Evolutionary conservation across 2,888 invertebrate species (phyloP).

Genomic region (Cancer borealis): DNA sequence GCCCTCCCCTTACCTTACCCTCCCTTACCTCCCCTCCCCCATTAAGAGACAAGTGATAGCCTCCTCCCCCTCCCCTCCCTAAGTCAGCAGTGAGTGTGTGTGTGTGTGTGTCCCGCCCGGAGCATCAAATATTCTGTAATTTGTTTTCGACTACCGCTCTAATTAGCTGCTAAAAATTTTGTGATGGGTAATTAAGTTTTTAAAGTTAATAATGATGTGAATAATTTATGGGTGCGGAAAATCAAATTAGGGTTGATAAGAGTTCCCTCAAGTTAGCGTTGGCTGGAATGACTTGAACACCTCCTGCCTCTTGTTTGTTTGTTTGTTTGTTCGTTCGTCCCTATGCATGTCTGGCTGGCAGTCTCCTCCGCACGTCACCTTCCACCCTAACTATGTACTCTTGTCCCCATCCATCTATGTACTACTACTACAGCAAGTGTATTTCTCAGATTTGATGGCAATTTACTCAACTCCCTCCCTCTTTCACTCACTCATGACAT

Average conservation of each 20-base stretch:
- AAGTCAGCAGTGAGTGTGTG: not conserved
- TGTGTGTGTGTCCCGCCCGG: not conserved
- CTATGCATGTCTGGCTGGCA: not conserved
- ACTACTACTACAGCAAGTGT: not conserved
- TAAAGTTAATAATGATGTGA: constrained; percentile 52
- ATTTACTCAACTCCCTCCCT: too few species aligned
- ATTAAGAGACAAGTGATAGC: not conserved
- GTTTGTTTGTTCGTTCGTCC: too few species aligned
- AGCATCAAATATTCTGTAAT: constrained; percentile 44
- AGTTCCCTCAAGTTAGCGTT: constrained; percentile 35
- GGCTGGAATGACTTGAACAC: not conserved
- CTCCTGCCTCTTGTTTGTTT: not conserved
- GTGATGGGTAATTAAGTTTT: constrained; percentile 55
- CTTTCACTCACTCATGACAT: not conserved
- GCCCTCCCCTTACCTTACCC: not conserved
- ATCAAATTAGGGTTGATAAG: constrained; percentile 46
- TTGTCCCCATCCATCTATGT: too few species aligned
- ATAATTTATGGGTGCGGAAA: constrained; percentile 50
- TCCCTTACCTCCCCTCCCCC: not conserved
- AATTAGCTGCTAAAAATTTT: constrained; percentile 30
- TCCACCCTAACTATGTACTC: not conserved
- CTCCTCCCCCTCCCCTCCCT: not conserved
- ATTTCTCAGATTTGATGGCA: not conserved
- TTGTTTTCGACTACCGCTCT: constrained; percentile 46
- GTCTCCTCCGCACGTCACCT: not conserved